A percentile compares a stretch with the other conserved stretches of the same genome.
Evolutionary conservation across 2,888 invertebrate species (phyloP).

Genomic region (Sminthurides aquaticus): DNA sequence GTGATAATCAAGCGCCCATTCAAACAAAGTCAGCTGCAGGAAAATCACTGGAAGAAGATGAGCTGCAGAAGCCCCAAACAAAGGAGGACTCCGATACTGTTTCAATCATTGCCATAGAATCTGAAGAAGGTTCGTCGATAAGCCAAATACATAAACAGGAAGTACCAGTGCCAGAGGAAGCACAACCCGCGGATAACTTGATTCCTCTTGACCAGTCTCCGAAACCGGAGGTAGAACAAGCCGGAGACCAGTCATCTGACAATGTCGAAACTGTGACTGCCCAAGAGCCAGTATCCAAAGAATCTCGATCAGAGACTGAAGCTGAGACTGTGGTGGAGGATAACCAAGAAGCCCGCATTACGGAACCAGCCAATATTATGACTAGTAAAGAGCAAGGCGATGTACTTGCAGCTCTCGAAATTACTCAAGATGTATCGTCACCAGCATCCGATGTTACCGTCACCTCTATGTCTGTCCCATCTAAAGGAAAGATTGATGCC

Average conservation of each 20-base stretch:
- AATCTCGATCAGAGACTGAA: not conserved
- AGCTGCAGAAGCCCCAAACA: too few species aligned
- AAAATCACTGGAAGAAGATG: too few species aligned
- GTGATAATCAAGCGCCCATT: too few species aligned
- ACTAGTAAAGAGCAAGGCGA: not conserved
- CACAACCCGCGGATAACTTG: not conserved
- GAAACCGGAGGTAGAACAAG: not conserved
- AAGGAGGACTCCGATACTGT: too few species aligned
- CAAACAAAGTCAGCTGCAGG: too few species aligned
- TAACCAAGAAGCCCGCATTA: not conserved
- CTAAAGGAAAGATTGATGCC: not conserved
- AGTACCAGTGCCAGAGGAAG: not conserved
- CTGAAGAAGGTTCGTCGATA: too few species aligned
- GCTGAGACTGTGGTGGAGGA: too few species aligned
- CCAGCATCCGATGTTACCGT: slow-evolving; percentile 15
- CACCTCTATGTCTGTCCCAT: slow-evolving; percentile 28
- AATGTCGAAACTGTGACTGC: not conserved
- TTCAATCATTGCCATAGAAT: too few species aligned
- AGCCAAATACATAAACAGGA: not conserved
- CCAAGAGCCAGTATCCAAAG: not conserved
- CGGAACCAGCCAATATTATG: too few species aligned
- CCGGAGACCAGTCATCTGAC: not conserved
- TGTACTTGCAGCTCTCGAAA: too few species aligned
- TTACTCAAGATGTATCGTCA: too few species aligned
- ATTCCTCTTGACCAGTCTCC: too few species aligned